Percentiles rank a stretch among this genome's conserved stretches.
These are phyloP conservation scores for Pangasianodon hypophthalmus DNA, from an alignment of 2,113 vertebrate genomes.

Conservation along the genomic window DNA sequence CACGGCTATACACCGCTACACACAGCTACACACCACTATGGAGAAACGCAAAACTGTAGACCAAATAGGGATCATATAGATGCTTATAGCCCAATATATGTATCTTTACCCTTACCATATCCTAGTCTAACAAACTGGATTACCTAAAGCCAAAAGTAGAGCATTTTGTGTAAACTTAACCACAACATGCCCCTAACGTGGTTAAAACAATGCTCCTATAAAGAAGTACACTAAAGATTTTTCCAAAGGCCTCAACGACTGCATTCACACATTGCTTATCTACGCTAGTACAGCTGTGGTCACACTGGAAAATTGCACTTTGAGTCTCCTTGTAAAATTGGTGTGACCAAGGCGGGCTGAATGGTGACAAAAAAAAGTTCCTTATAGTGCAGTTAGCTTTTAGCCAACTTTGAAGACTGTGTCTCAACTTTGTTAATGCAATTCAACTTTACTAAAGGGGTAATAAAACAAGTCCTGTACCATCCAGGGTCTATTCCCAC, in stretches of 20 bases:
- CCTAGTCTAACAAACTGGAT: not conserved
- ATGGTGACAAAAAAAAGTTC: not conserved
- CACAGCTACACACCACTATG: not conserved
- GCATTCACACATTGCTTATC: constrained; percentile 1
- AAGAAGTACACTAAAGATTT: constrained; percentile 25
- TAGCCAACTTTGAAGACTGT: not conserved
- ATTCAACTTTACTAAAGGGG: not conserved
- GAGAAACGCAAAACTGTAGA: constrained; percentile 26
- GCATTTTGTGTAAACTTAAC: not conserved
- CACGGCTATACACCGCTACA: not conserved
- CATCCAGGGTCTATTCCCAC: not conserved
- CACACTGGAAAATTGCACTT: not conserved
- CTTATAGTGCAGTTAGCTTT: not conserved
- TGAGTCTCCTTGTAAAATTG: constrained; percentile 7
- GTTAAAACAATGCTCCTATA: not conserved
- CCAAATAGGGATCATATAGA: constrained; percentile 31
- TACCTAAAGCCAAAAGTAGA: constrained; percentile 11
- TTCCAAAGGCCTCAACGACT: not conserved
- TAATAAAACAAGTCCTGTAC: not conserved
- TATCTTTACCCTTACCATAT: not conserved
- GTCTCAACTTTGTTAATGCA: not conserved
- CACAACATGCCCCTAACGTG: not conserved
- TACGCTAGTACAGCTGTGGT: not conserved
- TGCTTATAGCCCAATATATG: constrained; percentile 5
- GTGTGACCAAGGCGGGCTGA: not conserved